Conservation (phyloP, 2,888 invertebrate genomes). For the Cerceris rybyensis region DNA sequence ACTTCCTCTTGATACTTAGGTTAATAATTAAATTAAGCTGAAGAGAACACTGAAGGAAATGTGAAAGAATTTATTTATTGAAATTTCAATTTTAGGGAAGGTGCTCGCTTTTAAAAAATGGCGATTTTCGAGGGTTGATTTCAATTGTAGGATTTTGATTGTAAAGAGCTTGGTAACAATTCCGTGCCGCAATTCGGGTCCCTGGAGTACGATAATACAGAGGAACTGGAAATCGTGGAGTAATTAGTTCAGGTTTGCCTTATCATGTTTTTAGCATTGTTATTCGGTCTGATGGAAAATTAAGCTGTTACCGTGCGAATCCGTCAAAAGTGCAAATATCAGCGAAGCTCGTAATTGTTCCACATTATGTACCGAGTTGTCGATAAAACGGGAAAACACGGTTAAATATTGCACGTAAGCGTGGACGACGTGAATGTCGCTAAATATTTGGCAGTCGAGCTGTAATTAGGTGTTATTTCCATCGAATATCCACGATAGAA, state of each 20-base stretch:
- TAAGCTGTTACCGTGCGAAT: neutral
- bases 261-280: neutral
- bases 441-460: neutral
- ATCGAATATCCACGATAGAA: neutral
- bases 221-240: neutral
- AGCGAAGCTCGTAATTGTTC: neutral
- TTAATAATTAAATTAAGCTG: too few species aligned
- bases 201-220: too few species aligned
- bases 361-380: neutral
- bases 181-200: too few species aligned
- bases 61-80: too few species aligned
- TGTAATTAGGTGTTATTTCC: neutral
- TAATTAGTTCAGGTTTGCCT: neutral
- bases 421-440: neutral
- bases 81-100: too few species aligned
- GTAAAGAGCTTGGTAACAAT: too few species aligned
- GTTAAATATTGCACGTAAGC: neutral
- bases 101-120: too few species aligned
- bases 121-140: too few species aligned
- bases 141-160: too few species aligned
- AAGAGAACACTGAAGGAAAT: too few species aligned
- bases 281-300: neutral
- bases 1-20: too few species aligned
- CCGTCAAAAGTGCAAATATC: neutral
- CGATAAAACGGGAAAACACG: slow-evolving; percentile 3